Evolutionary conservation across 2,113 vertebrate genomes (phyloP), one percentile per base, ranked within the genome.

Genomic region (Phainopepla nitens): DNA sequence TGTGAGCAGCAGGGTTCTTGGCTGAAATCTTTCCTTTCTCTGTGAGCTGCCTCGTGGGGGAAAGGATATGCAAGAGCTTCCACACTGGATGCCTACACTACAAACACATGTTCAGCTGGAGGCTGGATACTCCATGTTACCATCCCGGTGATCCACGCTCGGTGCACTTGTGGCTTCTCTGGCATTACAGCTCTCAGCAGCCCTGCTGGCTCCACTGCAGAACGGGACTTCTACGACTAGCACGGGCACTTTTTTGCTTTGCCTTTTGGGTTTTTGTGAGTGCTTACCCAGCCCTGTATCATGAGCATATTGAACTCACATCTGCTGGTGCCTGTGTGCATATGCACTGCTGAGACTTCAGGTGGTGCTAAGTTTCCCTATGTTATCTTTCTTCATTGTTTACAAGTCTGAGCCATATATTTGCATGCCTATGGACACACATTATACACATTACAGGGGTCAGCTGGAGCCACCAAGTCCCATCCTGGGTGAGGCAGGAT

Each of bases 11-110:
- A 7, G 14, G 54, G 64, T 65, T 18, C 45, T 60, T 0, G 0
- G 36, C n/a, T 56, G 44, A 22, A 50, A 41, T 35, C 39, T 23
- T 53, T 44, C 60, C 47, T 64, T 42, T 79, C 4, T 11, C 49
- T 79, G 31, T 5, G 35, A 69, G 60, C 47, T 50, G 35, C 35
- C 66, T 1, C n/a, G 5, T 45, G 8, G 36, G 18, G 29, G 18
- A 70, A 81, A n/a, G 33, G 60, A 58, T 15, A 12, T 23, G 39
- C 19, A 57, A 45, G n/a, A 83, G 25, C 41, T 90, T 49, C 71
- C 6, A 12, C 9, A 2, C 12, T 49, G 57, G 24, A 64, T 23
- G 44, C 0, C 0, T 6, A 3, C 7, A 19, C 28, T 31, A 22
- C 41, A 53, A 66, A 29, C 36, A 15, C n/a, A 7, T 22, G 11